Evolutionary conservation across 2,797 vertebrate genomes (phyloP), one percentile per base, ranked within the genome.

Genomic region (Antennarius maculatus): DNA sequence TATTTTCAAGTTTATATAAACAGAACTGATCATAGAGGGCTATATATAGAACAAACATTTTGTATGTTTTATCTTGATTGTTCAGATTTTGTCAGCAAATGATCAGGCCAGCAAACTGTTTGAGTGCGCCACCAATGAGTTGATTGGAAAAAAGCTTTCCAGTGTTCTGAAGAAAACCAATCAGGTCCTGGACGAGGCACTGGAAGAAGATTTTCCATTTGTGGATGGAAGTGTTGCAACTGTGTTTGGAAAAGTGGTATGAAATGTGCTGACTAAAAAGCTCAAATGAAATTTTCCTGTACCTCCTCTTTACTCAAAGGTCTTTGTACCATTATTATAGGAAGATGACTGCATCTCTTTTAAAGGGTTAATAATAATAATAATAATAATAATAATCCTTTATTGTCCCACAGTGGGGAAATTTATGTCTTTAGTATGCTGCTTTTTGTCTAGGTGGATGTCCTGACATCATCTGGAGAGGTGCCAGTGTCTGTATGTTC

Each of bases 231-330:
- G 69, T n/a, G 82, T 94, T 1, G 56, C 64, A 0, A 29, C 92
- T 11, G 56, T 93, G 28, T 93, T 93, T n/a, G 95, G 95, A 86
- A 94, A 93, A 83, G 95, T 99, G 96, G 97, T 98, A 93, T 29
- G 93, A 78, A 74, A 76, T 28, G n/a, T 46, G 39, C 31, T 13
- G 1, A 70, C n/a, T 28, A 7, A n/a, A 7, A n/a, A n/a, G 13
- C 3, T 8, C 31, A 2, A 63, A 15, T 27, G 45, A 41, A 61
- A 47, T 34, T 15, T n/a, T 49, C 4, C n/a, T 17, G 5, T 17
- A 15, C 3, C 12, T 17, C 9, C 18, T 31, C n/a, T 59, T 54
- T 5, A 59, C 5, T 28, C n/a, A 57, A 34, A 50, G 59, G 16
- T 62, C 27, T 42, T 46, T 29, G 3, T 27, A 41, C 29, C 1